Evolutionary conservation across 2,113 vertebrate species (phyloP).

Genomic region (Castor canadensis): DNA sequence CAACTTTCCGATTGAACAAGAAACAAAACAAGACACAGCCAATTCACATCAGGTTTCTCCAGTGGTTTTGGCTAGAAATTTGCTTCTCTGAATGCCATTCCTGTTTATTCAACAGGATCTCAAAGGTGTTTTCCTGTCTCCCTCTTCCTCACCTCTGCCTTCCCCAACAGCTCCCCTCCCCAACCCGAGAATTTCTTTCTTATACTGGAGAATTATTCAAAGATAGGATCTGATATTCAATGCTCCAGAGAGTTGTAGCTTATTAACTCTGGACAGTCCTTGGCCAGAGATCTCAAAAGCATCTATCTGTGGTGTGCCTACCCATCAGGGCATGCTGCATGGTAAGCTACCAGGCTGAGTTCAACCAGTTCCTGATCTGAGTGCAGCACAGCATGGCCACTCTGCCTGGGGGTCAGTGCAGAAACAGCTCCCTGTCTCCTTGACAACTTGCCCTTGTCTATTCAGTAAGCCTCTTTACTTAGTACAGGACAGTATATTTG

Average conservation of each 20-base stretch:
- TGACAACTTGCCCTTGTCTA: background rate
- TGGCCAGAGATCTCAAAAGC: background rate
- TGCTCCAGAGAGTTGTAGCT: background rate
- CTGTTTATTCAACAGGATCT: constrained; percentile 30
- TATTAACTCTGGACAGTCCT: background rate
- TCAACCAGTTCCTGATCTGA: background rate
- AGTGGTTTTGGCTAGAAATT: constrained; percentile 38
- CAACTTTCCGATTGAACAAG: constrained; percentile 58
- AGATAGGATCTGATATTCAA: background rate
- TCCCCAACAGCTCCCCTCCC: background rate
- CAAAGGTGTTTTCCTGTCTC: background rate
- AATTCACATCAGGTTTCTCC: constrained; percentile 47
- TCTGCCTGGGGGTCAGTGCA: background rate
- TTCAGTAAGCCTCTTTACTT: background rate
- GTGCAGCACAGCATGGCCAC: background rate
- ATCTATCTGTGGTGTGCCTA: background rate
- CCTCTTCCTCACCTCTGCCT: background rate
- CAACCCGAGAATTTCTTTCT: background rate
- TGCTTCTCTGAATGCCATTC: constrained; percentile 37
- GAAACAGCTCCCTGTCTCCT: background rate
- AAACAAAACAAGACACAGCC: constrained; percentile 41
- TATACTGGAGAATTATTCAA: background rate
- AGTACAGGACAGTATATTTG: background rate
- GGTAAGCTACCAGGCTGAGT: background rate
- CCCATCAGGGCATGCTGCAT: background rate